These are phyloP conservation scores for Melanotaenia trifasciata DNA, from an alignment of 2,797 vertebrate genomes.

Conservation along the genomic window DNA sequence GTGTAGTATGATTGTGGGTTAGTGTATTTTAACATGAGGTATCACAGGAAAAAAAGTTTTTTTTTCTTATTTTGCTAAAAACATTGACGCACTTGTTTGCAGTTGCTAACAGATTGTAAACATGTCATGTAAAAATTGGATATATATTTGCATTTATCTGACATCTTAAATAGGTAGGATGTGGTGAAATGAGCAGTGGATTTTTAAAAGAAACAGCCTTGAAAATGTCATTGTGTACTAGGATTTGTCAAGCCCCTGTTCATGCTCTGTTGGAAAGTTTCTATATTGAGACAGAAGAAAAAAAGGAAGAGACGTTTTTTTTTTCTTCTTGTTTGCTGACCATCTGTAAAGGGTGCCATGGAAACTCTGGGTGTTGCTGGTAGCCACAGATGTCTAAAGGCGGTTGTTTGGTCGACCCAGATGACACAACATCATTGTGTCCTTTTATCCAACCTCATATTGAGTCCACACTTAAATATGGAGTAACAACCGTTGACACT, in stretches of 20 bases:
- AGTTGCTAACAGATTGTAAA: too few species aligned
- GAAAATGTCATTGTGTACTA: neutral
- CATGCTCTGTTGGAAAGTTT: constrained; percentile 64
- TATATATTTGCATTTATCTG: too few species aligned
- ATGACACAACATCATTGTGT: constrained; percentile 34
- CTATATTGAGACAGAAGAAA: constrained; percentile 59
- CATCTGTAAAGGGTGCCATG: constrained; percentile 61
- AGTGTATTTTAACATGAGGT: neutral
- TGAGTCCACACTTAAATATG: too few species aligned
- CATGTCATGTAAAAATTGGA: too few species aligned
- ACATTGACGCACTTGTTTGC: neutral
- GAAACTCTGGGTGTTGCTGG: constrained; percentile 58
- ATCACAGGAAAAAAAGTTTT: neutral
- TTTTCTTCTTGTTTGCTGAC: constrained; percentile 66
- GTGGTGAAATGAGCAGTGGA: neutral
- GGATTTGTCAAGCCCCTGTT: constrained; percentile 10
- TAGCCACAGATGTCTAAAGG: constrained; percentile 40
- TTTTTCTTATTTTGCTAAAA: neutral
- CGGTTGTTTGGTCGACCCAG: constrained; percentile 23
- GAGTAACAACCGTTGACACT: neutral
- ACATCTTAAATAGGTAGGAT: too few species aligned
- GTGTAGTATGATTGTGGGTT: constrained; percentile 1
- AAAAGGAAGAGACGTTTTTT: constrained; percentile 23
- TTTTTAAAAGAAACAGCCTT: neutral
- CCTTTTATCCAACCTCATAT: constrained; percentile 1